Base-by-base conservation (phyloP, 2,113 vertebrate genomes). In the Scomber japonicus region DNA sequence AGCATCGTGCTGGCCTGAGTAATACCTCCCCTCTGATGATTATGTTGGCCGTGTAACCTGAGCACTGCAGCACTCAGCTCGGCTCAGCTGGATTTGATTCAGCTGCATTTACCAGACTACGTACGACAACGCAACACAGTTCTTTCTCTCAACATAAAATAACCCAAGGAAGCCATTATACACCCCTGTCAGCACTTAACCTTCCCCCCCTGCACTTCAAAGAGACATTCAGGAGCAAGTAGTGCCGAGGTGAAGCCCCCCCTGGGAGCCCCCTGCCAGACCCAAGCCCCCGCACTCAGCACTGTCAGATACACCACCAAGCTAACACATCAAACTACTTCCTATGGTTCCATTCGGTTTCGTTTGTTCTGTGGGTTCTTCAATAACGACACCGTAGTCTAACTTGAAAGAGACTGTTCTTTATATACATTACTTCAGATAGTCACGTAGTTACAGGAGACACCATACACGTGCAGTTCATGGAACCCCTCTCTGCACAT, bases 151-250 rank as follows among this genome's bases (percentile, higher is more conserved):
- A 54, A 78, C 85, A 75, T 56, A 72, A 79, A 78, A 80, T 55
- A 83, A 86, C 84, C 67, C 4, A 48, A 75, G 84, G 78, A 84
- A 60, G 81, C 75, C 67, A 78, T 90, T 71, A 88, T 62, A 57
- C 77, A 69, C 45, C 57, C 53, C 69, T 85, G 88, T 79, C 81
- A 88, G 78, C 76, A 88, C 83, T 88, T 88, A 87, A 91, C 88
- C 80, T 83, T 64, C 84, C 67, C 61, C 31, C 63, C 44, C 24
- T 27, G 56, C 63, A 74, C 82, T 88, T 88, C 81, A 90, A 89
- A 91, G 75, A 84, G 81, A 80, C 70, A 78, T 83, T 65, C 80
- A 79, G 70, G 17, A 68, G 84, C 14, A 9, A 68, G 67, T 56
- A 75, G 81, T 65, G 80, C 61, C 3, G 75, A 87, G 80, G 87